Conservation (phyloP, 1,140 invertebrate species). For the Bombyx mori region ASM3026992v2 NC_085131.1:6871001-6871500, state of each 20-base stretch:
- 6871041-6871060: constrained; percentile 41
- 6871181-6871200: constrained; percentile 48
- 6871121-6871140: constrained; percentile 66
- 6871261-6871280: constrained; percentile 70
- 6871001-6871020: constrained; percentile 27
- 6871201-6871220: constrained; percentile 35
- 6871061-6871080: constrained; percentile 59
- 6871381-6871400: constrained; percentile 69
- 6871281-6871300: constrained; percentile 70
- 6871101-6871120: constrained; percentile 66
- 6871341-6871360: constrained; percentile 69
- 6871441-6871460: constrained; percentile 61
- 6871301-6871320: constrained; percentile 69
- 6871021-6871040: constrained; percentile 26
- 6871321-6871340: constrained; percentile 64
- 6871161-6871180: constrained; percentile 71
- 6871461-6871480: constrained; percentile 59
- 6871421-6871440: constrained; percentile 57
- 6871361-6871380: constrained; percentile 70
- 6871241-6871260: constrained; percentile 72
- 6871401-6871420: constrained; percentile 58
- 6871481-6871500: constrained; percentile 60
- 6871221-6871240: constrained; percentile 64
- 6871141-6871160: constrained; percentile 69
- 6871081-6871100: constrained; percentile 36